Evolutionary conservation across 2,797 vertebrate genomes (phyloP).

Genomic region (Tokudaia tokunoshimensis): DNA sequence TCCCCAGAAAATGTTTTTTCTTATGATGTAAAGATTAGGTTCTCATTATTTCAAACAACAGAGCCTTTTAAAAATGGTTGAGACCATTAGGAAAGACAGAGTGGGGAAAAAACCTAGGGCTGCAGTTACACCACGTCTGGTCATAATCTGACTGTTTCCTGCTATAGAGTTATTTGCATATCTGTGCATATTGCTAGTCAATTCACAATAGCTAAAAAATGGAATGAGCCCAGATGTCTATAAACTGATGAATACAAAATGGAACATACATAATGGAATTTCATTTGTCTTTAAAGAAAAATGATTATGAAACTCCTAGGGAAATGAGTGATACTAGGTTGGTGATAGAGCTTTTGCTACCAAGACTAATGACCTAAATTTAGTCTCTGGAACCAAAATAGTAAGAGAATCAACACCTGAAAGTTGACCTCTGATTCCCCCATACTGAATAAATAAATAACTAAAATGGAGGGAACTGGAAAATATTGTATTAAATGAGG

Average conservation of each 20-base stretch:
- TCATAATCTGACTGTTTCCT: background rate
- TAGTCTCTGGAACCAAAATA: background rate
- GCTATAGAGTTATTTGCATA: background rate
- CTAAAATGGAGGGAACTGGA: background rate
- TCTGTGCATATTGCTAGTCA: background rate
- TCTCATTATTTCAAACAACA: slow-evolving; percentile 32
- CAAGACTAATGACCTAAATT: background rate
- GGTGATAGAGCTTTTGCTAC: background rate
- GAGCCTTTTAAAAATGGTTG: background rate
- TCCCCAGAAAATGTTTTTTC: background rate
- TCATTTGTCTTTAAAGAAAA: background rate
- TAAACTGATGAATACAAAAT: background rate
- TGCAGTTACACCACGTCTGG: background rate
- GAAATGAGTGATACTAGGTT: background rate
- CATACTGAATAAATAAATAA: background rate
- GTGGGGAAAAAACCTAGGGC: background rate
- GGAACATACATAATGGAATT: background rate
- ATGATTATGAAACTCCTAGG: background rate
- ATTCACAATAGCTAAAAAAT: background rate
- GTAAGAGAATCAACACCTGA: background rate
- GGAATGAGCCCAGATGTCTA: background rate
- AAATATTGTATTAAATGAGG: background rate
- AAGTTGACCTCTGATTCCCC: background rate
- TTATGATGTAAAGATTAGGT: background rate
- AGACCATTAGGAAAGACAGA: background rate